phyloP scores from a whole-genome alignment of 2,797 vertebrate species.

The Leptatherina wallacei region DNA sequence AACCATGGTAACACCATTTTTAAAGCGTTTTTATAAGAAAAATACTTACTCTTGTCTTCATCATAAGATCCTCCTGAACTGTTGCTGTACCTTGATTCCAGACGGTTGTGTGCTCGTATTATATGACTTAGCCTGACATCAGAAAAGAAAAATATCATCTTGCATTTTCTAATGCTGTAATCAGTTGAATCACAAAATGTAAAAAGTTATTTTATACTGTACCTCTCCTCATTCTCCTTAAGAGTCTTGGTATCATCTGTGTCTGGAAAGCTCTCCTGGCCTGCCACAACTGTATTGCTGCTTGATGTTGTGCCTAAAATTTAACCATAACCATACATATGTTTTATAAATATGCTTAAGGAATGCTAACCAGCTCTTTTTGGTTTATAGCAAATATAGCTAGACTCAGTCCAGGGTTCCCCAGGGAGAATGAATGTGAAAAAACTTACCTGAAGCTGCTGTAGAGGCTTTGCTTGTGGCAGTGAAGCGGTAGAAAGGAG shows the following conservation, averaged over 20 bases:
- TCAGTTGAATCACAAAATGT: slow-evolving; percentile 11
- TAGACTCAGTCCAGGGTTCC: neutral
- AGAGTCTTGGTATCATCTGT: slow-evolving; percentile 87
- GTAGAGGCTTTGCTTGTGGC: slow-evolving; percentile 91
- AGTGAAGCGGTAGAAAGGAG: slow-evolving; percentile 94
- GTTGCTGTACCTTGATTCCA: slow-evolving; percentile 97
- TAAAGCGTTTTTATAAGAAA: slow-evolving; percentile 19
- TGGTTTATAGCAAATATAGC: neutral
- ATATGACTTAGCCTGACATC: slow-evolving; percentile 79
- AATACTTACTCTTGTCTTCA: slow-evolving; percentile 94
- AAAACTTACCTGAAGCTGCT: slow-evolving; percentile 88
- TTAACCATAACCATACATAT: neutral
- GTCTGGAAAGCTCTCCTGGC: slow-evolving; percentile 91
- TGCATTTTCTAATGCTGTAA: neutral
- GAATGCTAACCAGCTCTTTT: neutral
- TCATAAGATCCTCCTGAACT: slow-evolving; percentile 98
- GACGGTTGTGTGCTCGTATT: slow-evolving; percentile 90
- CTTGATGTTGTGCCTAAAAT: slow-evolving; percentile 92
- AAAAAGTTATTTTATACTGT: slow-evolving; percentile 31
- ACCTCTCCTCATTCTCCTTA: slow-evolving; percentile 95
- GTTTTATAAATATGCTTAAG: neutral
- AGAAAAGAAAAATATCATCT: slow-evolving; percentile 16
- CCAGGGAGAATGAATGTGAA: neutral
- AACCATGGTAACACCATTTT: slow-evolving; percentile 21
- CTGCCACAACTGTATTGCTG: slow-evolving; percentile 93